Percentiles rank a stretch among this genome's conserved stretches.
These are phyloP conservation scores for Thereva unica DNA, from an alignment of 2,888 invertebrate genomes.

Conservation along the genomic window DNA sequence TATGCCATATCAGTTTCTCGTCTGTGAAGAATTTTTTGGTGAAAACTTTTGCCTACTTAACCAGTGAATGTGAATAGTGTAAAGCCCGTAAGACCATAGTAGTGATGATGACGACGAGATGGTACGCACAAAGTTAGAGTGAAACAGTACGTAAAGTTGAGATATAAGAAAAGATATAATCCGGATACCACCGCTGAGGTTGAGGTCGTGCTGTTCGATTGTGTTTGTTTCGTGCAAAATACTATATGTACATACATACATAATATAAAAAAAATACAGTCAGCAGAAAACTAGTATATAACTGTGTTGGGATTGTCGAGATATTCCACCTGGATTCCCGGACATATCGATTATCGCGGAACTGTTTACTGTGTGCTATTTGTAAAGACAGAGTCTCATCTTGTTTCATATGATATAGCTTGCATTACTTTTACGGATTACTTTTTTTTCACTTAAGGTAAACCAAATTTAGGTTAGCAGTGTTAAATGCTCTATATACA, in stretches of 20 bases:
- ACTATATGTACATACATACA: neutral
- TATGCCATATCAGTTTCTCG: slow-evolving; percentile 5
- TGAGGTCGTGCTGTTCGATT: neutral
- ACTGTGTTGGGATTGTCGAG: slow-evolving; percentile 20
- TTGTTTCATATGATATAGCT: slow-evolving; percentile 13
- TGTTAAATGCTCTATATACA: neutral
- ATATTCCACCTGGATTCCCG: slow-evolving; percentile 31
- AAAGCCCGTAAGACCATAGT: neutral
- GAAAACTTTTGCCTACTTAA: slow-evolving; percentile 44
- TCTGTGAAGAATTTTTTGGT: slow-evolving; percentile 37
- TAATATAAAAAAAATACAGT: too few species aligned
- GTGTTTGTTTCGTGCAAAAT: slow-evolving; percentile 1
- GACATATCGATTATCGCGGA: slow-evolving; percentile 34
- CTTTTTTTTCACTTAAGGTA: slow-evolving; percentile 26
- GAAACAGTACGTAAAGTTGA: slow-evolving; percentile 13
- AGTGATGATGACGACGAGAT: slow-evolving; percentile 20
- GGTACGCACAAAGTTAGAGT: neutral
- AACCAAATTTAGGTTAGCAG: slow-evolving; percentile 35
- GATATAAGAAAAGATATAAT: neutral
- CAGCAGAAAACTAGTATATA: slow-evolving; percentile 10
- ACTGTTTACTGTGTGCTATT: slow-evolving; percentile 2
- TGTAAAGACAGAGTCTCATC: neutral
- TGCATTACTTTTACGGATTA: slow-evolving; percentile 14
- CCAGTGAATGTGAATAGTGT: slow-evolving; percentile 44
- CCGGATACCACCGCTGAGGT: slow-evolving; percentile 18